These are phyloP conservation scores for Saguinus midas DNA, from an alignment of 2,113 vertebrate genomes.

Conservation along the genomic window DNA sequence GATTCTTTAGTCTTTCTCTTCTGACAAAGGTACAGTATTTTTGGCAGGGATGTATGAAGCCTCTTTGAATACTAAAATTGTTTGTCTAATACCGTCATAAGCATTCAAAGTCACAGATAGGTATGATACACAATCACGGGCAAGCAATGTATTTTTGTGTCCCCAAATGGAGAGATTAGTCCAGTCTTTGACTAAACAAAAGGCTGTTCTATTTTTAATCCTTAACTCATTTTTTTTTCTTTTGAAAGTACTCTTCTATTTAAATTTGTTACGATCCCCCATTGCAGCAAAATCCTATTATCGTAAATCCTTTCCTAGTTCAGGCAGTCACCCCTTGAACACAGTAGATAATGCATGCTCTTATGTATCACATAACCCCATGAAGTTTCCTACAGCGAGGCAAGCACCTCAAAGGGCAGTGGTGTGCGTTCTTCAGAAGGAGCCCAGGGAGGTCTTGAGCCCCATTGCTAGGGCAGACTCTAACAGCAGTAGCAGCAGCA, in stretches of 20 bases:
- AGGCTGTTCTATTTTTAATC: conserved; percentile 43
- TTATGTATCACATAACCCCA: background rate
- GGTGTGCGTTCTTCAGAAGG: background rate
- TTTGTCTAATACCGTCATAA: background rate
- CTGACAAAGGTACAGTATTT: background rate
- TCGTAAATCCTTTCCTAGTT: background rate
- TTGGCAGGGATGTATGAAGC: background rate
- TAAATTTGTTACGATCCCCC: conserved; percentile 28
- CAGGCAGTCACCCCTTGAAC: background rate
- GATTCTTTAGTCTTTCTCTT: background rate
- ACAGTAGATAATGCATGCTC: background rate
- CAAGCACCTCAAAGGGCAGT: background rate
- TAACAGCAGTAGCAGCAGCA: background rate
- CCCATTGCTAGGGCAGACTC: fast-evolving
- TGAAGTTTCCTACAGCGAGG: background rate
- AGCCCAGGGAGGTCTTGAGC: fast-evolving
- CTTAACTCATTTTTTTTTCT: conserved; percentile 44
- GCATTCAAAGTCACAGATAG: conserved; percentile 22
- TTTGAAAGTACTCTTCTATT: conserved; percentile 52
- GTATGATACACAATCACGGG: background rate
- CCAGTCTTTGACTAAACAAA: conserved; percentile 52
- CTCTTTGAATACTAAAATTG: background rate
- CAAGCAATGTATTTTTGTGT: background rate
- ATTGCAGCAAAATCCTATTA: conserved; percentile 45
- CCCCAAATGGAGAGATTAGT: conserved; percentile 19